Conservation (phyloP, 2,888 invertebrate genomes). For the Drosophila mercatorum region DNA sequence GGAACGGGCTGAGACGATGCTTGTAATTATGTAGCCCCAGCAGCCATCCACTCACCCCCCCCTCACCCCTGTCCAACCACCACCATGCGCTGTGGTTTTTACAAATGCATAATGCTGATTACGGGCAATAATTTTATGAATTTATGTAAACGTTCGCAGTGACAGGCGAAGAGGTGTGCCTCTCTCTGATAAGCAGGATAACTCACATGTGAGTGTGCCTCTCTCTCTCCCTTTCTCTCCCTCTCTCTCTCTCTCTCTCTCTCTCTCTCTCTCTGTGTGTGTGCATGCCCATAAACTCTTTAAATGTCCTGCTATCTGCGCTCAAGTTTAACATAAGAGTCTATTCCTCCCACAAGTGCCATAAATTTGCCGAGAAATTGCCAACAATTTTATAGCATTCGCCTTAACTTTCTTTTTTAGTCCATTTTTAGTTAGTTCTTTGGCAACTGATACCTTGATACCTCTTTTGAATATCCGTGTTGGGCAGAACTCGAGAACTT, state of each 20-base stretch:
- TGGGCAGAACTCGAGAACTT: not conserved
- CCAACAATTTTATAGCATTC: slow-evolving; percentile 40
- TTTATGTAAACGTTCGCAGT: slow-evolving; percentile 73
- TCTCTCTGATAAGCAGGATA: slow-evolving; percentile 53
- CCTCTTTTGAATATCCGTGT: not conserved
- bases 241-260: not conserved
- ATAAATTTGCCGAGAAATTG: slow-evolving; percentile 58
- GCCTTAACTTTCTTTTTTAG: not conserved
- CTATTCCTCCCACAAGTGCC: slow-evolving; percentile 50
- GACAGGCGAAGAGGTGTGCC: slow-evolving; percentile 47
- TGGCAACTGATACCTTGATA: not conserved
- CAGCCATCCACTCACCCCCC: not conserved
- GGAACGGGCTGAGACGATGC: slow-evolving; percentile 24
- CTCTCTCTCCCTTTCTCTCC: slow-evolving; percentile 5
- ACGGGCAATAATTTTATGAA: slow-evolving; percentile 83
- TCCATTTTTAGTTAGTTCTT: slow-evolving; percentile 7
- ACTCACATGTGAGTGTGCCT: not conserved
- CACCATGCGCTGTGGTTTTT: slow-evolving; percentile 75
- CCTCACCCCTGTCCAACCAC: not conserved
- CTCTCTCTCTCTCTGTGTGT: slow-evolving; percentile 20
- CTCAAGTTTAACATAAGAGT: slow-evolving; percentile 24
- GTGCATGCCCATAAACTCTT: slow-evolving; percentile 49
- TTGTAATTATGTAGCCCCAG: slow-evolving; percentile 49
- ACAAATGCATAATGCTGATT: slow-evolving; percentile 84
- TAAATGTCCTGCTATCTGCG: slow-evolving; percentile 47